Percentiles rank a stretch among this genome's conserved stretches.
These are phyloP conservation scores for Heliconius ismenius DNA, from an alignment of 2,888 invertebrate genomes.

Conservation along the genomic window DNA sequence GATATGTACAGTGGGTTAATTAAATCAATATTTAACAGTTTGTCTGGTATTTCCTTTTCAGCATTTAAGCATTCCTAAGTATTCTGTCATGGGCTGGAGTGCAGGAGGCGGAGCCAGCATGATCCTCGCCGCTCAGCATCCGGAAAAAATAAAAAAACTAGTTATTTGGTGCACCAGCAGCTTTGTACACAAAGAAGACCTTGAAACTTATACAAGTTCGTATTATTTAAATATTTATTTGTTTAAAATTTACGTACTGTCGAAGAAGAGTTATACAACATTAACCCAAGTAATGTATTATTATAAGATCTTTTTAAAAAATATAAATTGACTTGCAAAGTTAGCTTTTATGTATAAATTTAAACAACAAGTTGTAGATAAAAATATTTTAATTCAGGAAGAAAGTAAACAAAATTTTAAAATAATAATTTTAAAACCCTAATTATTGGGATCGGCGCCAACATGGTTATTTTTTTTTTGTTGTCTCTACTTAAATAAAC, in stretches of 20 bases:
- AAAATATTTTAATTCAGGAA: no score
- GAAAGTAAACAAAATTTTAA: no score
- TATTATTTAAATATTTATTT: background rate
- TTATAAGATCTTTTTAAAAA: no score
- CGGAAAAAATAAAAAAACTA: slow-evolving; percentile 85
- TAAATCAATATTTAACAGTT: background rate
- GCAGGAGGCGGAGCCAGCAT: slow-evolving; percentile 91
- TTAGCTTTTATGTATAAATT: no score
- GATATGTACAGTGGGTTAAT: background rate
- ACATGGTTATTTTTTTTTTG: no score
- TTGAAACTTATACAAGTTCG: slow-evolving; percentile 82
- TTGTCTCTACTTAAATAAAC: no score
- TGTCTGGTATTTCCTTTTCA: slow-evolving; percentile 48
- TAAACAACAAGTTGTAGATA: no score
- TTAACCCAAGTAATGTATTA: no score
- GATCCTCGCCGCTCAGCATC: slow-evolving; percentile 87
- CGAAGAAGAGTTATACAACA: no score
- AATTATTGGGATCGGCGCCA: no score
- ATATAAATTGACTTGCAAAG: no score
- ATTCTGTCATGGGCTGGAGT: slow-evolving; percentile 93
- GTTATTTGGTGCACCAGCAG: slow-evolving; percentile 90
- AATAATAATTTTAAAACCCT: no score
- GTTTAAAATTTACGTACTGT: background rate
- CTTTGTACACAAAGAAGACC: slow-evolving; percentile 86
- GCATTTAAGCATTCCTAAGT: slow-evolving; percentile 84